phyloP scores from a whole-genome alignment of 2,113 vertebrate species.

The Thunnus maccoyii region DNA sequence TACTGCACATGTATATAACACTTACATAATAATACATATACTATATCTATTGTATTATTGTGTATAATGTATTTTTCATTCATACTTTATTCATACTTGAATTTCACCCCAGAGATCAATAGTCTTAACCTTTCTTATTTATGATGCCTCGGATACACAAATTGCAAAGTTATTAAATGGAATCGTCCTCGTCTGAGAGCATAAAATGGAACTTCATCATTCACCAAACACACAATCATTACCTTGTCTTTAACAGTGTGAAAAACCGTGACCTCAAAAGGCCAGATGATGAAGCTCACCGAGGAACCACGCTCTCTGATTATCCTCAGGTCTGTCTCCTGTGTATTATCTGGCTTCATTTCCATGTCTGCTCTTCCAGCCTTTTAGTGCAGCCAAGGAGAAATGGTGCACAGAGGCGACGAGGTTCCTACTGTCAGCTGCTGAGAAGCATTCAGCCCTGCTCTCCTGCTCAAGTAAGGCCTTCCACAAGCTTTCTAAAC shows the following conservation, averaged over 20 bases:
- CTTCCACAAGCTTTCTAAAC: conserved; percentile 64
- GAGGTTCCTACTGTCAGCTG: conserved; percentile 57
- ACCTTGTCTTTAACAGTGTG: background rate
- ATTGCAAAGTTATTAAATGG: too few species aligned
- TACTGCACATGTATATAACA: background rate
- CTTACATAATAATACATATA: too few species aligned
- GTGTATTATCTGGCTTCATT: conserved; percentile 33
- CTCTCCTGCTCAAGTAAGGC: conserved; percentile 47
- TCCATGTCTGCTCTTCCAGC: conserved; percentile 35
- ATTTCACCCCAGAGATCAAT: too few species aligned
- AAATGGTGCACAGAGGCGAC: conserved; percentile 56
- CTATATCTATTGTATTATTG: too few species aligned
- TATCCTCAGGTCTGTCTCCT: conserved; percentile 39
- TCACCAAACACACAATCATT: background rate
- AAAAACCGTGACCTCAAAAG: conserved; percentile 7
- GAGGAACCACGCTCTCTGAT: conserved; percentile 18
- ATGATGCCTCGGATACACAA: too few species aligned
- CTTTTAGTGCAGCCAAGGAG: conserved; percentile 60
- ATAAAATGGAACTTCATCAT: background rate
- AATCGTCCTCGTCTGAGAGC: background rate
- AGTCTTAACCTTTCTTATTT: too few species aligned
- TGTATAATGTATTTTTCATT: too few species aligned
- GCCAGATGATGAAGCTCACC: conserved; percentile 12
- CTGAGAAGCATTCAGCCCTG: conserved; percentile 46
- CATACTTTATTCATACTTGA: too few species aligned